Base-by-base conservation (phyloP, 1,140 invertebrate species). In the Drosophila lowei region DNA sequence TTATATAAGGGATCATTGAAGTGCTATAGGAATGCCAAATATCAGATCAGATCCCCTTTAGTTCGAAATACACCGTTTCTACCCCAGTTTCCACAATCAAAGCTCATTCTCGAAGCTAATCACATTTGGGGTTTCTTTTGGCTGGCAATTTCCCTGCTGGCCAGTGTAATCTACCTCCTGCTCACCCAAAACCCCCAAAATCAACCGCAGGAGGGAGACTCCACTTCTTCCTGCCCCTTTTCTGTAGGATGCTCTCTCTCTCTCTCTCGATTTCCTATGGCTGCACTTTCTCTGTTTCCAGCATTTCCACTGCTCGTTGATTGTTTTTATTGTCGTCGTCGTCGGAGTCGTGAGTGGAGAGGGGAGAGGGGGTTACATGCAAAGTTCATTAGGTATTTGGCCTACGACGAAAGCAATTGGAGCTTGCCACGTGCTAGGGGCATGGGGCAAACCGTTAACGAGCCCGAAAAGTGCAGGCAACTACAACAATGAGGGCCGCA, bases 371-470 rank as follows among this genome's bases (percentile, higher is more conserved):
- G 62, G 66, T 71, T 77, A 85, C 81, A 86, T 86, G 78, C 83
- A 86, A 86, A 86, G 83, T 86, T 86, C 81, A 86, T 86, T 86
- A 86, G 78, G 83, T 83, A 78, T 88, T 86, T 85, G 81, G 81
- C 81, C 81, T 86, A 86, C 63, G 76, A 47, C 53, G 34, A 48
- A 55, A 50, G 52, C 77, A 70, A 84, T 78, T 74, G 65, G 52
- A 54, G 77, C 77, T 38, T 30, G 7, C 34, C 60, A 73, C 77
- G 25, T 30, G 7, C 16, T 16, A 9, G 7, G 3, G 2, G 3
- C 16, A 54, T 23, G 28, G 2, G 9, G n/a, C 6, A 30, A 49
- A 28, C 50, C 52, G 63, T 68, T 68, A 70, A 70, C 64, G 73
- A 85, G 61, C 49, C 59, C 62, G 72, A 83, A 77, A 75, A 73